These are phyloP conservation scores for Drosophila hamatofila DNA, from an alignment of 2,888 invertebrate genomes.

Conservation along the genomic window DNA sequence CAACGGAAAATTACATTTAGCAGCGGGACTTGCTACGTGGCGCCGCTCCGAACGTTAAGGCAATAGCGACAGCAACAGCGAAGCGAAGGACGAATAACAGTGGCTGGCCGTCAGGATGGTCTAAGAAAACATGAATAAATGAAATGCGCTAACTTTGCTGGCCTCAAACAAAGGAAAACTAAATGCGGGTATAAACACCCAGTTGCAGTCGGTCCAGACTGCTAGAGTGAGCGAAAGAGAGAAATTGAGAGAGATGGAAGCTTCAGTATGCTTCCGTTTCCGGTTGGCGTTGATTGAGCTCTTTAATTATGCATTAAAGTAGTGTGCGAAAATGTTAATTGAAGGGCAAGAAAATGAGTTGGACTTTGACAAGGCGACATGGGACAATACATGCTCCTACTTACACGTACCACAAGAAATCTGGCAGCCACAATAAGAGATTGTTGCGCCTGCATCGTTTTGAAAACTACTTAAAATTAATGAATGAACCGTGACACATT, in stretches of 20 bases:
- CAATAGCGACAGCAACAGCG: neutral
- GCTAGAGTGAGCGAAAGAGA: conserved; percentile 1
- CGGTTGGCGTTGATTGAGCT: conserved; percentile 69
- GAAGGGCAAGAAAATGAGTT: conserved; percentile 32
- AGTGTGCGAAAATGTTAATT: conserved; percentile 41
- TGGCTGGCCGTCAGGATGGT: conserved; percentile 15
- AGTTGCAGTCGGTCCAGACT: conserved; percentile 37
- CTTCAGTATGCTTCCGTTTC: conserved; percentile 60
- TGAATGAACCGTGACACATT: conserved; percentile 75
- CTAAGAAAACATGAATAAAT: conserved; percentile 78
- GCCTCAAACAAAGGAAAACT: conserved; percentile 71
- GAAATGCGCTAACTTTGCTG: conserved; percentile 75
- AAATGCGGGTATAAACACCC: conserved; percentile 72
- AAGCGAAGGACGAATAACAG: conserved; percentile 8
- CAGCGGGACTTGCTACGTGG: conserved; percentile 61
- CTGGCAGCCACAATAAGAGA: conserved; percentile 48
- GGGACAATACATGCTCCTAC: neutral
- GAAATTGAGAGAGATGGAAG: conserved; percentile 16
- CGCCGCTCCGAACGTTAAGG: conserved; percentile 8
- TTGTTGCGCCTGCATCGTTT: conserved; percentile 67
- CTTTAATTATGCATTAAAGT: conserved; percentile 60
- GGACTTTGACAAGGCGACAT: conserved; percentile 15
- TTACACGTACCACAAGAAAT: conserved; percentile 29
- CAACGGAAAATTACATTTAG: conserved; percentile 82
- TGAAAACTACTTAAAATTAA: conserved; percentile 72